These are phyloP conservation scores for Sceliomorpha sp. DNA, from an alignment of 2,888 invertebrate genomes.

Conservation along the genomic window DNA sequence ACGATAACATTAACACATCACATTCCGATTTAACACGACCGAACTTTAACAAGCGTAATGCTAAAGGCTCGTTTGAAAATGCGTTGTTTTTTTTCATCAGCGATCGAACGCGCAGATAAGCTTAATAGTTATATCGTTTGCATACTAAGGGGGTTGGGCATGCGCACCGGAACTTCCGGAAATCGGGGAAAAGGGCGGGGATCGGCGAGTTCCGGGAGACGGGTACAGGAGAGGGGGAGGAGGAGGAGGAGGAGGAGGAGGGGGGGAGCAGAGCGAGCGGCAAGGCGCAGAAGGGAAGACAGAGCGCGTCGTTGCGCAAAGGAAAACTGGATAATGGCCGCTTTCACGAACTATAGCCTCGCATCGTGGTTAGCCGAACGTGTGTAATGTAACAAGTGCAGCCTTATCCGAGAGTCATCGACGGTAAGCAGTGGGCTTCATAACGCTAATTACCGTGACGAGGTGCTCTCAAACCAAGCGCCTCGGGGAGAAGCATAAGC, in stretches of 20 bases:
- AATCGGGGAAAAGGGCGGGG: constrained; percentile 43
- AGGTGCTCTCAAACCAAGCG: constrained; percentile 70
- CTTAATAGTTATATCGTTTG: constrained; percentile 43
- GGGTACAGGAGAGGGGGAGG: too few species aligned
- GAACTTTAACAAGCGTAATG: too few species aligned
- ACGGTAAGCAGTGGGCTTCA: constrained; percentile 71
- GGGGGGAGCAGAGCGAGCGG: constrained; percentile 50
- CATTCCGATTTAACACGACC: too few species aligned
- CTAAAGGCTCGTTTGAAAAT: too few species aligned
- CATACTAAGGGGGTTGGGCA: constrained; percentile 40
- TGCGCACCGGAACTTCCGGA: constrained; percentile 44
- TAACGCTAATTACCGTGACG: constrained; percentile 77
- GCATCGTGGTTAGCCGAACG: constrained; percentile 66
- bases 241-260: too few species aligned
- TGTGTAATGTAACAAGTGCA: constrained; percentile 67
- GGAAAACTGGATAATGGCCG: constrained; percentile 77
- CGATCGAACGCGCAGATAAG: too few species aligned
- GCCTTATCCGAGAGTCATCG: constrained; percentile 72
- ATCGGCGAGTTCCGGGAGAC: constrained; percentile 61
- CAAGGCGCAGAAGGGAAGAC: constrained; percentile 46
- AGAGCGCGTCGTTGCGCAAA: constrained; percentile 60
- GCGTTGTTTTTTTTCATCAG: too few species aligned
- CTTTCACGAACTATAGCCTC: constrained; percentile 77
- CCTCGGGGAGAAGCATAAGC: constrained; percentile 37
- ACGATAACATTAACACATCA: too few species aligned